These are phyloP conservation scores for Clunio marinus DNA, from an alignment of 2,888 invertebrate genomes.

Conservation along the genomic window DNA sequence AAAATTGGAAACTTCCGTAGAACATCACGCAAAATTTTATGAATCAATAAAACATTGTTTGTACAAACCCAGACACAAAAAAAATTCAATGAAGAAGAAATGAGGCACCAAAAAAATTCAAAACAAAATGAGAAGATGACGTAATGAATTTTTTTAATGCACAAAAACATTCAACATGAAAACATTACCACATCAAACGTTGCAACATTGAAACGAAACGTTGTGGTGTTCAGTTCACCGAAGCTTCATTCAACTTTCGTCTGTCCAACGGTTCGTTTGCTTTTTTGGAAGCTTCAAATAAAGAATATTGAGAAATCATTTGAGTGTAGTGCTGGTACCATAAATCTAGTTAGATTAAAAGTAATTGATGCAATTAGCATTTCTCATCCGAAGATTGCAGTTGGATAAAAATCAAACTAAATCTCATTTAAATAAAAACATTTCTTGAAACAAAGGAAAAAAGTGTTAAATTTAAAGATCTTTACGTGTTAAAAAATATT, in stretches of 20 bases:
- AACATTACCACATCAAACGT: background rate
- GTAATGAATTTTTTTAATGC: background rate
- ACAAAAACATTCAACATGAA: background rate
- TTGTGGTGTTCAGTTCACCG: background rate
- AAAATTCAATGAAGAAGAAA: background rate
- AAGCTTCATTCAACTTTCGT: conserved; percentile 25
- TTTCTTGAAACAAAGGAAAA: background rate
- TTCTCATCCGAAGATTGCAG: background rate
- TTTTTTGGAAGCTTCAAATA: background rate
- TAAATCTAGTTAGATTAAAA: background rate
- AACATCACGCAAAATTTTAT: too few relatives aligned
- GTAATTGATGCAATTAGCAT: background rate
- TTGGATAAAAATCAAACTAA: background rate
- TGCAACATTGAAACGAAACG: background rate
- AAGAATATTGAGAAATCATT: background rate
- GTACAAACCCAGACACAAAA: background rate
- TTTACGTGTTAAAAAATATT: background rate
- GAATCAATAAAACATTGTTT: background rate
- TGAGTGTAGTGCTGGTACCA: background rate
- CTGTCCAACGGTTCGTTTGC: conserved; percentile 13
- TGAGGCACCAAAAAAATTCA: background rate
- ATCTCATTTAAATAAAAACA: background rate
- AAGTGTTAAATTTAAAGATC: background rate
- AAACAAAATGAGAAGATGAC: background rate
- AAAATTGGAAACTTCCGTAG: background rate